These are phyloP conservation scores for Macquaria australasica DNA, from an alignment of 2,113 vertebrate genomes.

Conservation along the genomic window DNA sequence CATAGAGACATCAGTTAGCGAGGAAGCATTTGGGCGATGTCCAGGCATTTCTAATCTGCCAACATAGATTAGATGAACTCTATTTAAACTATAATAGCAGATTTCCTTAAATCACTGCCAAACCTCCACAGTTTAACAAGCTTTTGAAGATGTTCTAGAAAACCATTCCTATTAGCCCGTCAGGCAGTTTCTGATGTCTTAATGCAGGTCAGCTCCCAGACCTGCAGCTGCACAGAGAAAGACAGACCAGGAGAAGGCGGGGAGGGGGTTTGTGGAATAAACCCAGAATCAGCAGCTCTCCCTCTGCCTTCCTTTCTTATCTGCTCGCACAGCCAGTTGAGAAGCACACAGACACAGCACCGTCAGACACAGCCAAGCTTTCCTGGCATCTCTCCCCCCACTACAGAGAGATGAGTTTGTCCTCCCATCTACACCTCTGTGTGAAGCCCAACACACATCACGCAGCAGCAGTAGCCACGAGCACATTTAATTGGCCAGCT, in stretches of 20 bases:
- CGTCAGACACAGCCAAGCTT: slow-evolving; percentile 75
- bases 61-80: slow-evolving; percentile 80
- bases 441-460: slow-evolving; percentile 72
- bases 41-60: slow-evolving; percentile 77
- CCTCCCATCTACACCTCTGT: slow-evolving; percentile 73
- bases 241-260: slow-evolving; percentile 32
- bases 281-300: slow-evolving; percentile 78
- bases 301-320: slow-evolving; percentile 75
- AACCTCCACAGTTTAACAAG: slow-evolving; percentile 75
- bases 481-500: slow-evolving; percentile 72
- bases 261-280: slow-evolving; percentile 46
- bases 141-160: slow-evolving; percentile 79
- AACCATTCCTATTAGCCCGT: slow-evolving; percentile 74
- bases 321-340: slow-evolving; percentile 79
- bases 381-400: slow-evolving; percentile 72
- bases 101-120: slow-evolving; percentile 82
- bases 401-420: slow-evolving; percentile 71
- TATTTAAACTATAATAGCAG: slow-evolving; percentile 78
- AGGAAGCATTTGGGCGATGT: slow-evolving; percentile 64
- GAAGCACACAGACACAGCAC: slow-evolving; percentile 68
- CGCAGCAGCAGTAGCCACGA: slow-evolving; percentile 67
- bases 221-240: slow-evolving; percentile 73
- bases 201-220: slow-evolving; percentile 81
- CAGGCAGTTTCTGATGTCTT: slow-evolving; percentile 80
- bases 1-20: slow-evolving; percentile 52